phyloP scores from a whole-genome alignment of 2,888 invertebrate species.

The Maniola hyperantus region DNA sequence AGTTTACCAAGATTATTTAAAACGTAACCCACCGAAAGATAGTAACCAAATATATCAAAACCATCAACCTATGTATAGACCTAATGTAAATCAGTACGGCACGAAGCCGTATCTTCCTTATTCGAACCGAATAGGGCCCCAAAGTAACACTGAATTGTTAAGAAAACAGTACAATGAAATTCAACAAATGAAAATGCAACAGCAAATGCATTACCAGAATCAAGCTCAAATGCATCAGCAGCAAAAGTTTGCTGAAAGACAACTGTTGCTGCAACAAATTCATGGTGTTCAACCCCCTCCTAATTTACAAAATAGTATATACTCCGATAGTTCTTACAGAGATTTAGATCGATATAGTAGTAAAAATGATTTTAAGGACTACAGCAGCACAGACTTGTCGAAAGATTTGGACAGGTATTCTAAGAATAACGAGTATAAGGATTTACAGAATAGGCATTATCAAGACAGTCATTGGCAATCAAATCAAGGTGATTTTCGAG shows the following conservation, averaged over 20 bases:
- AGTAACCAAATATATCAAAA: conserved; percentile 82
- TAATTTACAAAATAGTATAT: conserved; percentile 76
- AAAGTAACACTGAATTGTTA: conserved; percentile 83
- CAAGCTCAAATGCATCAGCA: conserved; percentile 85
- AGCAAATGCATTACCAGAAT: conserved; percentile 84
- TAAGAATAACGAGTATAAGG: conserved; percentile 69
- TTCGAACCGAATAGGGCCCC: conserved; percentile 76
- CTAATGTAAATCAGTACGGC: conserved; percentile 75
- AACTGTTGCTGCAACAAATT: conserved; percentile 83
- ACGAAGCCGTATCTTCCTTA: conserved; percentile 78
- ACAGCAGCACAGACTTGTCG: conserved; percentile 68
- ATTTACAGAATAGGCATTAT: conserved; percentile 66
- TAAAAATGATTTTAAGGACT: conserved; percentile 73
- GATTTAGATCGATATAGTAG: conserved; percentile 75
- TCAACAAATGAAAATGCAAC: conserved; percentile 85
- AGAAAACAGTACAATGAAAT: conserved; percentile 84
- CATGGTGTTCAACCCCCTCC: conserved; percentile 80
- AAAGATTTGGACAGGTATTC: conserved; percentile 68
- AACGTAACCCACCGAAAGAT: conserved; percentile 82
- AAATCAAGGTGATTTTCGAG: conserved; percentile 65
- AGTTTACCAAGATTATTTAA: conserved; percentile 80
- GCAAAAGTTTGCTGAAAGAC: conserved; percentile 84
- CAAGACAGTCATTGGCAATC: conserved; percentile 71
- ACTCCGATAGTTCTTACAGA: conserved; percentile 74
- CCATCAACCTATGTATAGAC: conserved; percentile 75